Conservation (phyloP, 2,797 vertebrate species). For the Pipistrellus nathusii region DNA sequence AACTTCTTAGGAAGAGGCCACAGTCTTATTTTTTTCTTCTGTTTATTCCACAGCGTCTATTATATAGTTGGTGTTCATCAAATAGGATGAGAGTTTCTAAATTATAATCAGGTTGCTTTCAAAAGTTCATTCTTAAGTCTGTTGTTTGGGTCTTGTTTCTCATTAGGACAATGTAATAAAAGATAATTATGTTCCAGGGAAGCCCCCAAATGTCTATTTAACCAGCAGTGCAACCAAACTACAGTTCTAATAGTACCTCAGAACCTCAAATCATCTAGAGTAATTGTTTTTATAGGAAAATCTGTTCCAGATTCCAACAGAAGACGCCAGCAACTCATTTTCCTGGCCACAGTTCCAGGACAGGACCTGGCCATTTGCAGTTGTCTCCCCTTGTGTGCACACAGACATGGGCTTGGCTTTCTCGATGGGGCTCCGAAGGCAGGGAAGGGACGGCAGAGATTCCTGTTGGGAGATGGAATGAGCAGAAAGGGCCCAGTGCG, state of each 20-base stretch:
- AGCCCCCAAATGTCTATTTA: constrained; percentile 54
- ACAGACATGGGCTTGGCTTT: neutral
- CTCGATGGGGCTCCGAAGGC: neutral
- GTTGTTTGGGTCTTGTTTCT: constrained; percentile 64
- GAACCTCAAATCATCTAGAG: constrained; percentile 58
- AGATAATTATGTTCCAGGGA: constrained; percentile 28
- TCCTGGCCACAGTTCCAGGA: constrained; percentile 50
- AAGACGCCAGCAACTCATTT: constrained; percentile 65
- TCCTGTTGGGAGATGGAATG: neutral
- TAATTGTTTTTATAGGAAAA: constrained; percentile 71
- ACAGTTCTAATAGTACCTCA: constrained; percentile 17
- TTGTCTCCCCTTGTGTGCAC: neutral
- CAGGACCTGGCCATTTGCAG: neutral
- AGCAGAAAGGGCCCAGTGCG: neutral
- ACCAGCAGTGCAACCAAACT: neutral
- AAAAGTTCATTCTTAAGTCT: constrained; percentile 19
- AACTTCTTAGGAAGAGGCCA: constrained; percentile 10
- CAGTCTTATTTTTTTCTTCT: neutral
- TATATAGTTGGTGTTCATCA: neutral
- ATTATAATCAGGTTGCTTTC: constrained; percentile 43
- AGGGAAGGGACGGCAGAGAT: neutral
- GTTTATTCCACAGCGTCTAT: neutral
- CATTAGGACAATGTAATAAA: constrained; percentile 56
- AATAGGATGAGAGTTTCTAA: constrained; percentile 39
- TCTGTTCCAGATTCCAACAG: constrained; percentile 69